Conservation (phyloP, 2,797 vertebrate genomes). For the Cuculus canorus region DNA sequence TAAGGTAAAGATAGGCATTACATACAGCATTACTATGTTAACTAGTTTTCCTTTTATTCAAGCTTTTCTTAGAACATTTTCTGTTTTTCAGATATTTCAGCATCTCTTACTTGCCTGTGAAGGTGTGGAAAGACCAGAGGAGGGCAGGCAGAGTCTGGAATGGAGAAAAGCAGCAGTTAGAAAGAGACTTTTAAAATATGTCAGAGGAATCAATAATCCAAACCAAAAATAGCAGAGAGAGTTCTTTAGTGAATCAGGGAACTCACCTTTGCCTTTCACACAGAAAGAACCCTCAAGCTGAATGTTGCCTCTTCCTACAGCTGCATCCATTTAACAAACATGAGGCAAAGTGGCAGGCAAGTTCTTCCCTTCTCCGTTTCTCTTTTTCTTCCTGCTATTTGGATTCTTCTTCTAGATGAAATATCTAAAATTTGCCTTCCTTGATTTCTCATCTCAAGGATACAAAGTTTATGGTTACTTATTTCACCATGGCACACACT, state of each 20-base stretch:
- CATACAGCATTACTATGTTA: neutral
- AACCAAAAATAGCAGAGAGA: neutral
- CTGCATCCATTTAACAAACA: slow-evolving; percentile 9
- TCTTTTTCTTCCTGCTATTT: neutral
- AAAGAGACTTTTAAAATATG: slow-evolving; percentile 20
- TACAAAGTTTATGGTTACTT: slow-evolving; percentile 9
- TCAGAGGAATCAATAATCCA: slow-evolving; percentile 38
- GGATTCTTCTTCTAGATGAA: slow-evolving; percentile 1
- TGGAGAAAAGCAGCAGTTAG: neutral
- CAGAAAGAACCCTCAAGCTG: neutral
- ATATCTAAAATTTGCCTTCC: neutral
- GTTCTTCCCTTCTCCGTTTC: neutral
- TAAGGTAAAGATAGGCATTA: neutral
- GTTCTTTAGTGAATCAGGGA: neutral
- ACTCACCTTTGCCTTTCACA: neutral
- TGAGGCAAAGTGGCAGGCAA: slow-evolving; percentile 17
- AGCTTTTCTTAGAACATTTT: neutral
- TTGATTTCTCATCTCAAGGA: slow-evolving; percentile 37
- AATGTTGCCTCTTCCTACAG: neutral
- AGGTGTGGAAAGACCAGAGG: slow-evolving; percentile 63
- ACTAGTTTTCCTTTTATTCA: neutral
- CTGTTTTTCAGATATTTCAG: neutral
- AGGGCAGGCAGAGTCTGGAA: slow-evolving; percentile 54
- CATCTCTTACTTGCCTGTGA: slow-evolving; percentile 45
- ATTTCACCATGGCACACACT: neutral